phyloP scores from a whole-genome alignment of 2,113 vertebrate species.

The Nothobranchius kuhntae region DNA sequence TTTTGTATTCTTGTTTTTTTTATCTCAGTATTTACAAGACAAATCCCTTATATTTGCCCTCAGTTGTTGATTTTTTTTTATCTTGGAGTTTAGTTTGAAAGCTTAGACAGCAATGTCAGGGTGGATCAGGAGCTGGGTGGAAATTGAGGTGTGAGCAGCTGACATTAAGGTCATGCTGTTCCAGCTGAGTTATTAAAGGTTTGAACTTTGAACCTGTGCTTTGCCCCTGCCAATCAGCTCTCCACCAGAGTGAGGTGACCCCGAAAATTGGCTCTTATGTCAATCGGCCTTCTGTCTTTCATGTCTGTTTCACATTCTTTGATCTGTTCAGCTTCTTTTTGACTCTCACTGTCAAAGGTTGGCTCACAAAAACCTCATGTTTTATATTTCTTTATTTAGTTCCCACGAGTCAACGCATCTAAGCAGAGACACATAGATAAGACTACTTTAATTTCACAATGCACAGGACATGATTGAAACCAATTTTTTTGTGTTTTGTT shows the following conservation, averaged over 20 bases:
- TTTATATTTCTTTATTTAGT: conserved; percentile 5
- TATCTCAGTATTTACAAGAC: too few species aligned
- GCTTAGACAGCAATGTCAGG: conserved; percentile 10
- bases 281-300: conserved; percentile 15
- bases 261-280: conserved; percentile 63
- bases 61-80: neutral
- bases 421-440: too few species aligned
- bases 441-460: too few species aligned
- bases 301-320: conserved; percentile 20
- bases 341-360: conserved; percentile 11
- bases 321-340: conserved; percentile 16
- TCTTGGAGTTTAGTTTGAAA: conserved; percentile 28
- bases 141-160: conserved; percentile 30
- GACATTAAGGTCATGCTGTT: conserved; percentile 51
- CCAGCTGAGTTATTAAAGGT: conserved; percentile 51
- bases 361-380: conserved; percentile 17
- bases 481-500: too few species aligned
- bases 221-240: conserved; percentile 37
- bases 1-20: too few species aligned
- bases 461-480: too few species aligned
- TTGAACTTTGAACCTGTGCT: conserved; percentile 66
- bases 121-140: conserved; percentile 21
- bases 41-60: too few species aligned
- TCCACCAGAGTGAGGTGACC: conserved; percentile 53
- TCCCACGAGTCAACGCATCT: conserved; percentile 7